Base-by-base conservation (phyloP, 2,797 vertebrate genomes). In the Aulostomus chinensis region DNA sequence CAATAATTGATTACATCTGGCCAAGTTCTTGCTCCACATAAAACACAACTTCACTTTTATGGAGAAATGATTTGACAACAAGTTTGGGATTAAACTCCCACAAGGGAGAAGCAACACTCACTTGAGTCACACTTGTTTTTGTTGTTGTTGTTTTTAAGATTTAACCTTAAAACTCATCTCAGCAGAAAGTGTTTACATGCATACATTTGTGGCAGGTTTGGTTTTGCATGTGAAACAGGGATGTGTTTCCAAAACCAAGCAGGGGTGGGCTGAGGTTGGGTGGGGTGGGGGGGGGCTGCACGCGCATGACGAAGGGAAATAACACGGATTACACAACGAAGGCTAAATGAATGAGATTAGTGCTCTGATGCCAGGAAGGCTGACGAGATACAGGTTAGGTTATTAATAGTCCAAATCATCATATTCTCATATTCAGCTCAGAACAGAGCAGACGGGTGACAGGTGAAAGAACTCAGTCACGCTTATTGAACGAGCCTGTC, bases 11-110 rank as follows among this genome's bases (percentile, higher is more conserved):
- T 55, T 16, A 58, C 9, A 24, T 64, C 68, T 73, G 62, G 57
- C 54, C 48, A 22, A 49, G 59, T 64, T 77, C 49, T 72, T 15
- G 45, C 72, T 62, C 42, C 45, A 29, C 38, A 64, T 16, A 75
- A 72, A 64, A 85, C 79, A 88, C 4, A 35, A 77, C 50, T 86
- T 86, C 75, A 74, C 83, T 85, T 85, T 86, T 86, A 86, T 43
- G 34, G 51, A 38, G 59, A 80, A 78, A 79, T 25, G 50, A 73
- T 59, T 80, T 37, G 58, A 78, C 78, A 82, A 78, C 78, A 78
- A 68, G 56, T 38, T 50, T 48, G 76, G 68, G 73, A 78, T 73
- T 70, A 66, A 41, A 41, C 42, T 58, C 55, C 45, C 59, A 47
- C 47, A 21, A 57, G 59, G 5, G 0, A 4, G 57, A 64, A 67